Percentiles rank a stretch among this genome's conserved stretches.
phyloP scores from a whole-genome alignment of 2,113 vertebrate species.

The Thamnophis sirtalis region DNA sequence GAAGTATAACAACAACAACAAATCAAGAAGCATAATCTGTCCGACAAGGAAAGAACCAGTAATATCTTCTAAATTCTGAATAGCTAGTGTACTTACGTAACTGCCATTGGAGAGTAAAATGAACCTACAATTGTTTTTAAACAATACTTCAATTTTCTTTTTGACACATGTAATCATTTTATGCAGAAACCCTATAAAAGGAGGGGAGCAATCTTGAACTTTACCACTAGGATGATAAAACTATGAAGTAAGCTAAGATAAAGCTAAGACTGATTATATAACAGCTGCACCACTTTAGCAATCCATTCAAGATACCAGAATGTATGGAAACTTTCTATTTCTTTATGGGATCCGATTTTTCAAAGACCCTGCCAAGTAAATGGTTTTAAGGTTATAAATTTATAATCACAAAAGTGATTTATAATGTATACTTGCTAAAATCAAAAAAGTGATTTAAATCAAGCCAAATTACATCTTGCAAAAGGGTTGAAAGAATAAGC shows the following conservation, averaged over 20 bases:
- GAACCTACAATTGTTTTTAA: not conserved
- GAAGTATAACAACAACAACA: not conserved
- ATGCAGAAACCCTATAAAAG: not conserved
- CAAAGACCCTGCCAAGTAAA: not conserved
- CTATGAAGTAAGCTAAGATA: not conserved
- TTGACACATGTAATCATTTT: not conserved
- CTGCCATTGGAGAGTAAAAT: not conserved
- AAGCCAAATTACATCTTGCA: not conserved
- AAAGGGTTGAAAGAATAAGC: not conserved
- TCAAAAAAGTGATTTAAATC: not conserved
- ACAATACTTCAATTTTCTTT: not conserved
- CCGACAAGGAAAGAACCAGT: not conserved
- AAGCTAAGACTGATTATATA: not conserved
- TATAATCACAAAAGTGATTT: not conserved
- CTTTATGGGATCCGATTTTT: too few species aligned
- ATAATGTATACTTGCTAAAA: not conserved
- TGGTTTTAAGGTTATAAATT: not conserved
- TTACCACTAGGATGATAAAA: not conserved
- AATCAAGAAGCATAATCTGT: not conserved
- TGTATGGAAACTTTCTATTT: too few species aligned
- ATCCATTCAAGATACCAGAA: not conserved
- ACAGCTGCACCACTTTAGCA: not conserved
- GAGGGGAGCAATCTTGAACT: not conserved
- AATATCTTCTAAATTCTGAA: not conserved
- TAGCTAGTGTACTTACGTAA: not conserved